Conservation (phyloP, 2,888 invertebrate genomes). For the Drosophila tanythrix region DNA sequence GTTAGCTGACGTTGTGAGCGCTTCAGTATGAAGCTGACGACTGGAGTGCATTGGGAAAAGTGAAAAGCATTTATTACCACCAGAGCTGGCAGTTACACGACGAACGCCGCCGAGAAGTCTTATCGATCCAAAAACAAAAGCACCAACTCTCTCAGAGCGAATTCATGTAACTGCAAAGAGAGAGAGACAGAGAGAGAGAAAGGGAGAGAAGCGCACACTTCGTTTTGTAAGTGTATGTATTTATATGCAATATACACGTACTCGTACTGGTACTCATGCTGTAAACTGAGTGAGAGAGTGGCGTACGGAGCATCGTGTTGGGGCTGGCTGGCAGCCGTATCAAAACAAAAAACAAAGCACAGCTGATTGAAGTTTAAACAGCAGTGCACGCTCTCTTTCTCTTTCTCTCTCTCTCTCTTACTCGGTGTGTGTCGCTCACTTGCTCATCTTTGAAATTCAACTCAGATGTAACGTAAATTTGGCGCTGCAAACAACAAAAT, state of each 20-base stretch:
- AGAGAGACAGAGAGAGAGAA: slow-evolving; percentile 25
- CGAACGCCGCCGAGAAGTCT: slow-evolving; percentile 57
- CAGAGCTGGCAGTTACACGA: slow-evolving; percentile 44
- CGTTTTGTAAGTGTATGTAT: slow-evolving; percentile 22
- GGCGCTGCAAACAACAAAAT: slow-evolving; percentile 13
- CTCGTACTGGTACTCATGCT: not conserved
- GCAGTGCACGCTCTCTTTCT: slow-evolving; percentile 18
- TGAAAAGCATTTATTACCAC: slow-evolving; percentile 84
- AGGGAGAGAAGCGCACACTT: slow-evolving; percentile 34
- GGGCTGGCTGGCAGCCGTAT: slow-evolving; percentile 37
- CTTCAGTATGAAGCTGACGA: slow-evolving; percentile 83
- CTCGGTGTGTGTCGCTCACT: not conserved
- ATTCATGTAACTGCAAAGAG: slow-evolving; percentile 32
- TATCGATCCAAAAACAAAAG: slow-evolving; percentile 80
- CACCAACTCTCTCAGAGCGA: slow-evolving; percentile 51
- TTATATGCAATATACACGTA: slow-evolving; percentile 1
- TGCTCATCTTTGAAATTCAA: slow-evolving; percentile 34
- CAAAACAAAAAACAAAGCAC: slow-evolving; percentile 78
- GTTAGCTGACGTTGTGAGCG: slow-evolving; percentile 73
- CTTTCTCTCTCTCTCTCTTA: slow-evolving; percentile 9
- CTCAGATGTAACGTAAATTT: slow-evolving; percentile 35
- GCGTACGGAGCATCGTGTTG: slow-evolving; percentile 36
- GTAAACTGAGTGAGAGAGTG: slow-evolving; percentile 40
- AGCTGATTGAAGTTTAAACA: slow-evolving; percentile 71
- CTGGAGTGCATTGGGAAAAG: slow-evolving; percentile 84